Base-by-base conservation (phyloP, 2,797 vertebrate genomes). In the Paramormyrops hopkinsi region DNA sequence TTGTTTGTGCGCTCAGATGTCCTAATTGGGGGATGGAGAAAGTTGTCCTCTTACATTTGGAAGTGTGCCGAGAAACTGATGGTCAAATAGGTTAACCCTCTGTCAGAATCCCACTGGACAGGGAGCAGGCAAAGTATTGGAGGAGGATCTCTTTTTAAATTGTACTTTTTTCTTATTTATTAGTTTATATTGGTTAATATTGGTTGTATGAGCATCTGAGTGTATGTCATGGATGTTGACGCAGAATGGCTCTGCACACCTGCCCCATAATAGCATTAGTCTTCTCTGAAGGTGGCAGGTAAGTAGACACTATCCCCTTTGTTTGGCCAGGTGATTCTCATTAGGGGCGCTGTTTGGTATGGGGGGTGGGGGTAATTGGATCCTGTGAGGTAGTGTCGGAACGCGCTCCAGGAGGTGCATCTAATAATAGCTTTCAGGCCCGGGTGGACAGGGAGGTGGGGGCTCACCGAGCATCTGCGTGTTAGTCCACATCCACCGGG, bases 341-440 rank as follows among this genome's bases (percentile, higher is more conserved):
- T 89, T 82, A 89, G 65, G 65, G 48, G 29, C 19, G 59, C 17
- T 86, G 17, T 87, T 73, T 88, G 59, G 69, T n/a, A 22, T 5
- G 33, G n/a, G 33, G 53, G 59, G 65, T 4, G 7, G 22, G 87
- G 44, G 62, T 48, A 76, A 88, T 88, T 73, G 44, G 69, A 88
- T 88, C 87, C 87, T 73, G 87, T 88, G 44, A 88, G 87, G 87
- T 76, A 73, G 44, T 56, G 54, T 88, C 3, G 19, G 37, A 88
- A 88, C 62, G 9, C 59, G 1, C 59, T 88, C 87, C 53, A 59
- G 86, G 86, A 44, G 86, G 86, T 59, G 7, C 53, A 87, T 87
- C 87, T 76, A 88, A 73, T 88, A 88, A 88, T 88, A 76, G 87
- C 44, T 88, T 76, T 88, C 44, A 76, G 87, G 48, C 44, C 41